Percentiles rank a stretch among this genome's conserved stretches.
These are phyloP conservation scores for Pitangus sulphuratus DNA, from an alignment of 2,797 vertebrate genomes.

Conservation along the genomic window DNA sequence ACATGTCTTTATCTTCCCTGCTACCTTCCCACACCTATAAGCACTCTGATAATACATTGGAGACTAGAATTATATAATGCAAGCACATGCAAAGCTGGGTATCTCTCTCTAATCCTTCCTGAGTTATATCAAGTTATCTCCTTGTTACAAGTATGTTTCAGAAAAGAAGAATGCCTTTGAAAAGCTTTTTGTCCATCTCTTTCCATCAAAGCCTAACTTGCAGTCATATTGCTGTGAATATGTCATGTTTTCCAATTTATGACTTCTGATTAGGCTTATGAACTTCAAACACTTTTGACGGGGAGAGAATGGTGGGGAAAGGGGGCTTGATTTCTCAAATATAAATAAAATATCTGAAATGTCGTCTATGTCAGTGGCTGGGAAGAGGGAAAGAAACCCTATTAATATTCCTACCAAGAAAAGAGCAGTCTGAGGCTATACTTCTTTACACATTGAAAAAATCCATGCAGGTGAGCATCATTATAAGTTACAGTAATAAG, in stretches of 20 bases:
- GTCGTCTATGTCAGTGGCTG: background rate
- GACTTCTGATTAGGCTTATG: background rate
- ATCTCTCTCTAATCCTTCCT: background rate
- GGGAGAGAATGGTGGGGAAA: background rate
- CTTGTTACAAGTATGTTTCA: background rate
- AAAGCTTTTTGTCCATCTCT: background rate
- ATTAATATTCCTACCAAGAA: background rate
- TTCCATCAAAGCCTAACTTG: background rate
- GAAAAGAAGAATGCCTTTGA: background rate
- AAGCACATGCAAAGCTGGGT: background rate
- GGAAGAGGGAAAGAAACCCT: background rate
- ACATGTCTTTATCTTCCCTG: background rate
- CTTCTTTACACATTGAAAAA: background rate
- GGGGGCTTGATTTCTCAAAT: background rate
- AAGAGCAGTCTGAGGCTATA: background rate
- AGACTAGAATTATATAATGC: background rate
- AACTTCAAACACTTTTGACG: background rate
- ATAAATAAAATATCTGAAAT: background rate
- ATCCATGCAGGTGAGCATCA: background rate
- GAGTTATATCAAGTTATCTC: background rate
- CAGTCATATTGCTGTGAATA: background rate
- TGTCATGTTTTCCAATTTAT: background rate
- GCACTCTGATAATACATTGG: background rate
- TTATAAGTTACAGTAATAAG: background rate
- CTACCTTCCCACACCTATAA: background rate